Conservation (phyloP, 2,888 invertebrate species). For the Idaea aversata region DNA sequence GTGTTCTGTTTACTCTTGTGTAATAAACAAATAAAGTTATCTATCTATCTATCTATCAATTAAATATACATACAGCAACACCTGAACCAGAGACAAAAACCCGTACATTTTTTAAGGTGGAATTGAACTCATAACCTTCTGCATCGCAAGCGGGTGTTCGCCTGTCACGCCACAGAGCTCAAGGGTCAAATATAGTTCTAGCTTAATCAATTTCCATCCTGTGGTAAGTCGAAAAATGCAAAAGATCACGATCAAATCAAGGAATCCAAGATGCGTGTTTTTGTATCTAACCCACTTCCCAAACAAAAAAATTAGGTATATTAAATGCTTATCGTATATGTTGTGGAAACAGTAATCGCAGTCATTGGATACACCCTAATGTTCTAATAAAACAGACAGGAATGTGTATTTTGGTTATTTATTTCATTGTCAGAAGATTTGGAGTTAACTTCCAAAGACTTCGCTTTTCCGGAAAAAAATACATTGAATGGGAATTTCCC, state of each 20-base stretch:
- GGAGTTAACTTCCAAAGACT: background rate
- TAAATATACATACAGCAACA: no score
- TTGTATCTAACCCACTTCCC: background rate
- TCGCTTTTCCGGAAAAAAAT: no score
- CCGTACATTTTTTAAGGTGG: no score
- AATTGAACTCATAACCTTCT: no score
- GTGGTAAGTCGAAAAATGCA: background rate
- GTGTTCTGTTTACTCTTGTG: no score
- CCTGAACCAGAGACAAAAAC: no score
- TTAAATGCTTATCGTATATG: background rate
- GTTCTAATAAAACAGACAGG: background rate
- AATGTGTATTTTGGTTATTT: background rate
- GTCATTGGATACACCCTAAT: background rate
- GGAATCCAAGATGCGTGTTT: background rate
- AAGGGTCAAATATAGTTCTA: background rate
- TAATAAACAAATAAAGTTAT: no score
- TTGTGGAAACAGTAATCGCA: background rate
- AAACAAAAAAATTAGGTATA: background rate
- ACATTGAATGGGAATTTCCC: no score
- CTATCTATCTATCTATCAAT: no score
- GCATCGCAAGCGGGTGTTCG: no score
- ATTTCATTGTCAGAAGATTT: background rate
- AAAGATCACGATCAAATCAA: background rate
- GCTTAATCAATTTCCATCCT: background rate
- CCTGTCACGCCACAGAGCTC: no score